Evolutionary conservation across 2,888 invertebrate genomes (phyloP).

Genomic region (Chrysolina haemoptera): DNA sequence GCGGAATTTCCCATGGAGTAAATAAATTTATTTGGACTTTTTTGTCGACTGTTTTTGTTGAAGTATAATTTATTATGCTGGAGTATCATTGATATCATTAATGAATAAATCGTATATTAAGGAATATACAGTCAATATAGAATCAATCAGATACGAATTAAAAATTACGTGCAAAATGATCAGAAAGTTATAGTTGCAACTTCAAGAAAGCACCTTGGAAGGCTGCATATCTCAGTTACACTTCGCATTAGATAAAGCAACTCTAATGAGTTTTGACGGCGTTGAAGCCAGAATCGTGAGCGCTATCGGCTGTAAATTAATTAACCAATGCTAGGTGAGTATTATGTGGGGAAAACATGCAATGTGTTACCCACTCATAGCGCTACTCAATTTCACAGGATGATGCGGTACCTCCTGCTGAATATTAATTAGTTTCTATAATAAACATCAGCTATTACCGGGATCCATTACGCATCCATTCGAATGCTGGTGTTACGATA

Average conservation of each 20-base stretch:
- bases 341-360: constrained; percentile 56
- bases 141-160: too few species aligned
- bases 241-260: constrained; percentile 53
- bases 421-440: constrained; percentile 22
- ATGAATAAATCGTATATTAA: too few species aligned
- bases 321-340: constrained; percentile 58
- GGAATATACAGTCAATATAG: too few species aligned
- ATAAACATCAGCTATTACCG: constrained; percentile 19
- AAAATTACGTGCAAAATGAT: too few species aligned
- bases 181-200: too few species aligned
- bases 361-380: constrained; percentile 43
- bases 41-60: too few species aligned
- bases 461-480: not conserved
- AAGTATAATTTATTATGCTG: too few species aligned
- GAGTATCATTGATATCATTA: too few species aligned
- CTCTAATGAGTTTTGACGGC: constrained; percentile 60
- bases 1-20: too few species aligned
- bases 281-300: constrained; percentile 59
- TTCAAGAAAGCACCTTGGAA: not conserved
- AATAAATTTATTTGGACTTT: too few species aligned
- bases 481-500: not conserved
- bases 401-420: constrained; percentile 20
- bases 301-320: constrained; percentile 62
- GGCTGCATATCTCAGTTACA: constrained; percentile 9
- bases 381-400: constrained; percentile 28